A percentile compares a stretch with the other conserved stretches of the same genome.
phyloP scores from a whole-genome alignment of 2,797 vertebrate genomes.

The Phaenicophaeus curvirostris region DNA sequence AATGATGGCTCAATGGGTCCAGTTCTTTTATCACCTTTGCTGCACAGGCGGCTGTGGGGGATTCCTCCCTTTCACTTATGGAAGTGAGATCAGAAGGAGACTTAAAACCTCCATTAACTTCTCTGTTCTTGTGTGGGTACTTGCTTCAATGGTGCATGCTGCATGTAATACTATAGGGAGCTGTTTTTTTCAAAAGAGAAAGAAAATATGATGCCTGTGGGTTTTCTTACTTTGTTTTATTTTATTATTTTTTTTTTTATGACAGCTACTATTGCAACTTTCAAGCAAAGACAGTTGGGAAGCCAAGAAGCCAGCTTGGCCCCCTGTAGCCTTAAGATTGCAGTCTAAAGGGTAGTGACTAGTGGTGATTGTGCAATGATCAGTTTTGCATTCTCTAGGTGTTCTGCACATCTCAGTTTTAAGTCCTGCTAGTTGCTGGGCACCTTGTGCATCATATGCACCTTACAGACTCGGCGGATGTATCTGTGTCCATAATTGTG shows the following conservation, averaged over 20 bases:
- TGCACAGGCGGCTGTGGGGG: background rate
- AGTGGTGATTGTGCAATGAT: too few species aligned
- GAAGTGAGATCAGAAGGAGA: background rate
- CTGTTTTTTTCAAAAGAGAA: background rate
- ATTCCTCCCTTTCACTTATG: background rate
- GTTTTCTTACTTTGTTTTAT: background rate
- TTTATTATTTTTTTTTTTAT: too few species aligned
- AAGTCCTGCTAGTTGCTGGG: background rate
- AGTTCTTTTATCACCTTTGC: constrained; percentile 4
- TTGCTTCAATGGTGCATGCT: background rate
- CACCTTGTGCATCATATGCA: background rate
- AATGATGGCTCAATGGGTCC: background rate
- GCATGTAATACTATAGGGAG: background rate
- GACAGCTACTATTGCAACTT: background rate
- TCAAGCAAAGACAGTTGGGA: background rate
- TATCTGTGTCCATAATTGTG: accelerated
- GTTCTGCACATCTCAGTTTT: accelerated
- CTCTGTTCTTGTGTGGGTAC: background rate
- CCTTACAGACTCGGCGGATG: background rate
- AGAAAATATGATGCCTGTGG: background rate
- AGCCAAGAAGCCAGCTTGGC: accelerated
- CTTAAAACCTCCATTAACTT: background rate
- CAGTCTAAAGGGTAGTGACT: accelerated
- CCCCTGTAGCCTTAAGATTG: background rate
- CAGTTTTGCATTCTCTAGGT: background rate